Conservation (phyloP, 2,113 vertebrate species). For the Eudyptes chrysolophus region DNA sequence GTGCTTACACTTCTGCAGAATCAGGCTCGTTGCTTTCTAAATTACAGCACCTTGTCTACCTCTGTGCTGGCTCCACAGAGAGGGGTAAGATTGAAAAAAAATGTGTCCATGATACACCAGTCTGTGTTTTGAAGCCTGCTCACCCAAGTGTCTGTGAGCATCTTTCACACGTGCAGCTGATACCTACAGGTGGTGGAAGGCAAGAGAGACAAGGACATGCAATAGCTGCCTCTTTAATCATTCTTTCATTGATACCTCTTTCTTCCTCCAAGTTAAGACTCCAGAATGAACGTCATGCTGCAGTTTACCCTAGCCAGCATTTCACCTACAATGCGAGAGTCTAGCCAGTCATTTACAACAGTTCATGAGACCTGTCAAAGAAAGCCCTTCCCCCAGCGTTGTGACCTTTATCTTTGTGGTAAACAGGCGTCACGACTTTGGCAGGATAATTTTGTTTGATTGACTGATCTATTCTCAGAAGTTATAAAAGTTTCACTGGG, state of each 20-base stretch:
- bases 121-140: background rate
- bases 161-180: background rate
- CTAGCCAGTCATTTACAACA: background rate
- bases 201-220: background rate
- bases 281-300: background rate
- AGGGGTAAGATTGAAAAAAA: background rate
- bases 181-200: background rate
- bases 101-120: background rate
- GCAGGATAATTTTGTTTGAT: background rate
- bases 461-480: constrained; percentile 13
- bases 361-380: background rate
- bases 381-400: background rate
- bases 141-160: background rate
- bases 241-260: background rate
- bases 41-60: background rate
- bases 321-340: background rate
- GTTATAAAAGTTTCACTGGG: background rate
- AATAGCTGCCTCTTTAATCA: background rate
- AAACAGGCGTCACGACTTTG: background rate
- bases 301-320: background rate
- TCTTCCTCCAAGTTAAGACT: background rate
- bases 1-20: background rate
- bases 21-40: background rate
- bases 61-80: background rate
- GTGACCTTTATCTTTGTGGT: background rate